Evolutionary conservation across 2,113 vertebrate species (phyloP).

Genomic region (Hydrochoerus hydrochaeris): DNA sequence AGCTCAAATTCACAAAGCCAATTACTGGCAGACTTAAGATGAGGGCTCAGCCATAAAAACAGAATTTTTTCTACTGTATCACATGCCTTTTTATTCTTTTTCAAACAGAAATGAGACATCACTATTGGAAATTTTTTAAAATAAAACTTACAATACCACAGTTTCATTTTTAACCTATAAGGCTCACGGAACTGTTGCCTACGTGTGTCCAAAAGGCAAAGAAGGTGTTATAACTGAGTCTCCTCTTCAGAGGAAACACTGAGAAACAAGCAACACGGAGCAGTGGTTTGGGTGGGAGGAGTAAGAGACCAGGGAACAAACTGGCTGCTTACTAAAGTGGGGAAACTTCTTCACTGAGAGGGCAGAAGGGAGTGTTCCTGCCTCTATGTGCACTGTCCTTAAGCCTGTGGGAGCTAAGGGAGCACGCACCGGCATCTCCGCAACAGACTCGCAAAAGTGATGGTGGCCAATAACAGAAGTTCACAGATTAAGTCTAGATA

Average conservation of each 20-base stretch:
- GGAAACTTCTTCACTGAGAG: background rate
- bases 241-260: background rate
- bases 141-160: background rate
- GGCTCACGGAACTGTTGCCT: background rate
- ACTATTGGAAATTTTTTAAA: background rate
- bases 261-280: background rate
- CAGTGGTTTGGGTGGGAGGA: background rate
- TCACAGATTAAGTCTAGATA: background rate
- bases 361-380: background rate
- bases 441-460: background rate
- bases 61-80: background rate
- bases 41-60: background rate
- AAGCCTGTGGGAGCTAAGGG: background rate
- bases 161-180: background rate
- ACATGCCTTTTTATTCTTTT: background rate
- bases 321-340: background rate
- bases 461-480: background rate
- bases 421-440: background rate
- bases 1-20: background rate
- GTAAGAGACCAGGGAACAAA: background rate
- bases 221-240: background rate
- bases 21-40: background rate
- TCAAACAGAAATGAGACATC: constrained; percentile 25
- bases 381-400: background rate
- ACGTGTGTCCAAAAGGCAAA: background rate